Percentiles rank a stretch among this genome's conserved stretches.
These are phyloP conservation scores for Hesperia comma DNA, from an alignment of 2,888 invertebrate genomes.

Conservation along the genomic window DNA sequence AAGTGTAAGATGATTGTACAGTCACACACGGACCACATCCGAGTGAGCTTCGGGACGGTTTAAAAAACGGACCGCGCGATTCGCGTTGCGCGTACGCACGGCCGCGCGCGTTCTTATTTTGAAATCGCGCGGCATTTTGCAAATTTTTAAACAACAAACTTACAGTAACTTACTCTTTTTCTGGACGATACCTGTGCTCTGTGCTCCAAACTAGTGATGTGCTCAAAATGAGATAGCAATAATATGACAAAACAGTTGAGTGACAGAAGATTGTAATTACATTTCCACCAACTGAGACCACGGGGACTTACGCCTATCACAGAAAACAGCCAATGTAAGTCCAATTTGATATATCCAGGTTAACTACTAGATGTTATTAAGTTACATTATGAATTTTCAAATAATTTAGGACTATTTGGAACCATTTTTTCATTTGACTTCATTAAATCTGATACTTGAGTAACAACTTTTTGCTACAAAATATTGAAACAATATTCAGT, in stretches of 20 bases:
- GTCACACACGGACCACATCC: conserved; percentile 82
- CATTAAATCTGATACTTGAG: no score
- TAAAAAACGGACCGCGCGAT: conserved; percentile 70
- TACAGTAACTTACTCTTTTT: conserved; percentile 42
- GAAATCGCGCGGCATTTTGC: conserved; percentile 50
- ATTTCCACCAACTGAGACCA: conserved; percentile 34
- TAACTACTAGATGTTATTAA: no score
- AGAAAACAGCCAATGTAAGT: conserved; percentile 52
- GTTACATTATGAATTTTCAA: no score
- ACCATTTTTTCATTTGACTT: no score
- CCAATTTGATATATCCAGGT: conserved; percentile 35
- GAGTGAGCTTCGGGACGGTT: conserved; percentile 77
- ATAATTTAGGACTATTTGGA: no score
- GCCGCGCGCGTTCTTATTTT: conserved; percentile 62
- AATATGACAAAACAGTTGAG: conserved; percentile 55
- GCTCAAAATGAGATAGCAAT: conserved; percentile 56
- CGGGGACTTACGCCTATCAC: conserved; percentile 43
- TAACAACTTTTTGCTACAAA: no score
- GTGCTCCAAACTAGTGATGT: conserved; percentile 52
- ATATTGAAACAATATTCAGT: no score
- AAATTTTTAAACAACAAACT: conserved; percentile 43
- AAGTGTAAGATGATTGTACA: conserved; percentile 82
- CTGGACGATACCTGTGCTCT: conserved; percentile 49
- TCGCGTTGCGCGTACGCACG: conserved; percentile 74
- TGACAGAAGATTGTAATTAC: conserved; percentile 57